Base-by-base conservation (phyloP, 2,888 invertebrate genomes). In the Minunthozetes semirufus region DNA sequence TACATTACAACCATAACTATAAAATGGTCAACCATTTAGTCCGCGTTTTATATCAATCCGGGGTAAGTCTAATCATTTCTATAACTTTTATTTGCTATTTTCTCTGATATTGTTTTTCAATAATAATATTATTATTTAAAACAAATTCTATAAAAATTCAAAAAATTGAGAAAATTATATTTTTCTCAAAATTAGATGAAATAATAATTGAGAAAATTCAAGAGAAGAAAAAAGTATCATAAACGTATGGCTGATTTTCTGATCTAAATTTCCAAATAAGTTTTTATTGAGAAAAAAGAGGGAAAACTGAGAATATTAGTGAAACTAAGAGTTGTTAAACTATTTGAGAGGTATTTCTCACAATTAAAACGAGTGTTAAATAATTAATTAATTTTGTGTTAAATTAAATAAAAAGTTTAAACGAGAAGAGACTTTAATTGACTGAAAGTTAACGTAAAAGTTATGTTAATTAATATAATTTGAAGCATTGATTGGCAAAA, bases 41-140 rank as follows among this genome's bases (percentile, higher is more conserved):
- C n/a, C 59, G 59, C 19, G 27, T 59, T 11, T 59, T 59, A 59
- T 59, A 59, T 59, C 59, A 59, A 59, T 25, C 59, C 25, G 59
- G 59, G 59, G 59, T 59, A 59, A 59, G 59, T 59, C 11, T 42
- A 4, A 8, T 42, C n/a, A n/a, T n/a, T n/a, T n/a, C n/a, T n/a
- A n/a, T n/a, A n/a, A n/a, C n/a, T n/a, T n/a, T n/a, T n/a, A n/a
- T n/a, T n/a, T n/a, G n/a, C n/a, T n/a, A n/a, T n/a, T n/a, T n/a
- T n/a, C n/a, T n/a, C n/a, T n/a, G n/a, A n/a, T n/a, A n/a, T n/a
- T n/a, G n/a, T n/a, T n/a, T n/a, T n/a, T n/a, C n/a, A n/a, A n/a
- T n/a, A n/a, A n/a, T n/a, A n/a, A n/a, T n/a, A n/a, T n/a, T n/a
- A n/a, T n/a, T n/a, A n/a, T n/a, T n/a, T n/a, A n/a, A n/a, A n/a